A percentile compares a stretch with the other conserved stretches of the same genome.
phyloP scores from a whole-genome alignment of 1,140 invertebrate species.

The silkworm (Bombyx mori) region DNA sequence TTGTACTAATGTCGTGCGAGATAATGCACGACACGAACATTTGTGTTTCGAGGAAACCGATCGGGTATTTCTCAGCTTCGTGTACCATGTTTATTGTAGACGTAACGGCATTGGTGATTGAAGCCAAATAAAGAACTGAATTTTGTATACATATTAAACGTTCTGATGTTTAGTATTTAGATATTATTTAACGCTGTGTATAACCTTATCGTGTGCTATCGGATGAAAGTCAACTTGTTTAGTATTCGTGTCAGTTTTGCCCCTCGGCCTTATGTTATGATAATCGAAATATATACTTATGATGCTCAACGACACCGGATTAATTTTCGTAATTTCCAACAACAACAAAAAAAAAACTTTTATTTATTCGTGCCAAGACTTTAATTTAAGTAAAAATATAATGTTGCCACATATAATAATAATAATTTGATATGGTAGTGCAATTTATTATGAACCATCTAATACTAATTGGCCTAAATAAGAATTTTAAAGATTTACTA shows the following conservation, averaged over 20 bases:
- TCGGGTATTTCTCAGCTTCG: conserved; percentile 59
- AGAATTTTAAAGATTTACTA: too few relatives aligned
- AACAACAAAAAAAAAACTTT: too few relatives aligned
- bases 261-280: too few relatives aligned
- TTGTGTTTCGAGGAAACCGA: conserved; percentile 48
- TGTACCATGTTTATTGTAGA: conserved; percentile 61
- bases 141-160: conserved; percentile 70
- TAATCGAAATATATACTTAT: too few relatives aligned
- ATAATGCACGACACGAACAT: conserved; percentile 31
- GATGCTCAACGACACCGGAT: conserved; percentile 1
- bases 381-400: conserved; percentile 32
- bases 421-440: too few relatives aligned
- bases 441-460: too few relatives aligned
- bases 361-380: conserved; percentile 63
- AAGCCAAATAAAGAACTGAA: conserved; percentile 73
- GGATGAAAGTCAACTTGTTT: conserved; percentile 1
- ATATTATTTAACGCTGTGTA: conserved; percentile 32
- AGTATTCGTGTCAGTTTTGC: too few relatives aligned
- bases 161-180: conserved; percentile 44
- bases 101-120: conserved; percentile 62
- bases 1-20: conserved; percentile 29
- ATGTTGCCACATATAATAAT: background rate
- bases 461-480: too few relatives aligned
- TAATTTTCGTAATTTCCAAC: too few relatives aligned
- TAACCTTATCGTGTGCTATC: conserved; percentile 5